Conservation (phyloP, 2,888 invertebrate species). For the Coleophora deauratella region DNA sequence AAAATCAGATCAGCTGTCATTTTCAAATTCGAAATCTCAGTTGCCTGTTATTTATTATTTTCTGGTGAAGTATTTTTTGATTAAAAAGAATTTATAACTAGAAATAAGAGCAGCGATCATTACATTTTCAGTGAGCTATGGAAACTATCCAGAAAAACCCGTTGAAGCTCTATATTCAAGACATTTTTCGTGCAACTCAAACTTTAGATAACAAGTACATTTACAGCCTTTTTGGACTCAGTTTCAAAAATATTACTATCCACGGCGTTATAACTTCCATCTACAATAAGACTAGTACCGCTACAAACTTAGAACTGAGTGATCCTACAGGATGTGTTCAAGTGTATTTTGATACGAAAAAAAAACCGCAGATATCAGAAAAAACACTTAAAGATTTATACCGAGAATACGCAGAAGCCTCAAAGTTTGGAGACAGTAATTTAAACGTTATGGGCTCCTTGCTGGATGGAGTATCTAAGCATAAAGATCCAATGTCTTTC, state of each 20-base stretch:
- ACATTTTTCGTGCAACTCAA: slow-evolving; percentile 51
- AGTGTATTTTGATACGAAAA: slow-evolving; percentile 51
- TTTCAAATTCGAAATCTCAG: too few species aligned
- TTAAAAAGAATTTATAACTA: too few species aligned
- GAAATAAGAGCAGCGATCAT: too few species aligned
- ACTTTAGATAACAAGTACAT: slow-evolving; percentile 46
- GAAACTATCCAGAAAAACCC: slow-evolving; percentile 37
- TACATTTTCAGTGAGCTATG: slow-evolving; percentile 14
- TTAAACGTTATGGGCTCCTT: slow-evolving; percentile 41
- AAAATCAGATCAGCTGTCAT: too few species aligned
- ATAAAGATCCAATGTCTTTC: slow-evolving; percentile 28
- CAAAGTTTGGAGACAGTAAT: slow-evolving; percentile 38
- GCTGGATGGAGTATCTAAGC: slow-evolving; percentile 36
- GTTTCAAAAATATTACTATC: slow-evolving; percentile 59
- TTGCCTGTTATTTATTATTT: too few species aligned
- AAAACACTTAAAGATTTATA: slow-evolving; percentile 34
- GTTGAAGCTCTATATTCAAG: slow-evolving; percentile 58
- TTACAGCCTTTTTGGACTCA: slow-evolving; percentile 48
- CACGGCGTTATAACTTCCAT: slow-evolving; percentile 54
- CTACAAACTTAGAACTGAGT: slow-evolving; percentile 49
- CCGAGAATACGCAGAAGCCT: slow-evolving; percentile 30
- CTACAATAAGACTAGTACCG: slow-evolving; percentile 32
- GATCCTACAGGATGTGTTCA: slow-evolving; percentile 56
- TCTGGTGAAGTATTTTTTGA: too few species aligned
- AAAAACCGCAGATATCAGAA: slow-evolving; percentile 29